Evolutionary conservation across 1,140 invertebrate species (phyloP).

Genomic region (Eulimnadia texana): DNA sequence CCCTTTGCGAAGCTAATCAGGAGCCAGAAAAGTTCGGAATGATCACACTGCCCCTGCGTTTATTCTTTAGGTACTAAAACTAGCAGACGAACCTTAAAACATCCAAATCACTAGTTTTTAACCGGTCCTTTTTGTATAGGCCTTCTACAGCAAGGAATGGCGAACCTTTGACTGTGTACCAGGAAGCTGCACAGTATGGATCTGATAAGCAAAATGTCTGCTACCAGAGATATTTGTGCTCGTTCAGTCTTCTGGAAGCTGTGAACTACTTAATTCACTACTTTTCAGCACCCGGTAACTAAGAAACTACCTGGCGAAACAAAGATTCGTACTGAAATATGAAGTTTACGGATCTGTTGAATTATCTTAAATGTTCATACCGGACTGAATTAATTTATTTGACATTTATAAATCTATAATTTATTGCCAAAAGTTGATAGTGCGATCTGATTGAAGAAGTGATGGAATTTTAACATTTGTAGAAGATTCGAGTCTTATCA

Average conservation of each 20-base stretch:
- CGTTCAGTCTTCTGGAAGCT: slow-evolving; percentile 9
- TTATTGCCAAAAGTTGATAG: too few species aligned
- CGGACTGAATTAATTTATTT: too few species aligned
- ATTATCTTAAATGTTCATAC: too few species aligned
- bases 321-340: neutral
- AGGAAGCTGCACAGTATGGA: slow-evolving; percentile 8
- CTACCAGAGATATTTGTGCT: slow-evolving; percentile 8
- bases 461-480: too few species aligned
- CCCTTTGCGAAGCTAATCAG: slow-evolving; percentile 14
- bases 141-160: neutral
- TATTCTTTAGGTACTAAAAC: neutral
- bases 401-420: too few species aligned
- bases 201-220: neutral
- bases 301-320: neutral
- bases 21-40: slow-evolving; percentile 10
- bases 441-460: too few species aligned
- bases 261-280: slow-evolving; percentile 10
- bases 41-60: slow-evolving; percentile 9
- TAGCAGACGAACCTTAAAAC: neutral
- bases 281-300: neutral
- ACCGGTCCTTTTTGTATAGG: slow-evolving; percentile 5
- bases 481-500: too few species aligned
- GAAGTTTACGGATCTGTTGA: neutral
- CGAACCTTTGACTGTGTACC: neutral
- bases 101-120: neutral